Evolutionary conservation across 92 coral and sea anemone genomes (phyloP), one percentile per base, ranked within the genome.

Genomic region (Phenganax subtilis): DNA sequence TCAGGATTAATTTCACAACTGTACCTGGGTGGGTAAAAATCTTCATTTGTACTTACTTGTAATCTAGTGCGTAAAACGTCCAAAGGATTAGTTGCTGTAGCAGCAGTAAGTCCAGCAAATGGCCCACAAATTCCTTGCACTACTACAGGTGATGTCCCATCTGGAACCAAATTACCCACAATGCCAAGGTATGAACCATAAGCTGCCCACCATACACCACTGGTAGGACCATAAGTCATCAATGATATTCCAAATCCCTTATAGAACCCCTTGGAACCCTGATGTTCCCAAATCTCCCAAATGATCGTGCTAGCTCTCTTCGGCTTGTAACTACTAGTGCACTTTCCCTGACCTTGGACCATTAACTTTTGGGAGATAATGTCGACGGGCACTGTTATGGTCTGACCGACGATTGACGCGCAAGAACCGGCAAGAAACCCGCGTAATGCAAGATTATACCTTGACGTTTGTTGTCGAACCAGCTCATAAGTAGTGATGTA

Each of bases 151-250:
- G 89, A 84, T 58, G 98, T 94, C n/a, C 98, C 98, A 67, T 90
- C 72, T 9, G 90, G 89, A 59, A 92, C 97, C 51, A 90, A n/a
- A 80, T 55, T 89, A n/a, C 98, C 93, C 58, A 94, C 85, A 57
- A 91, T 51, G 53, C 89, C 91, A 30, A 97, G 92, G 82, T 94
- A 94, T 5, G 82, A 64, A 14, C 97, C 93, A 85, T 94, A 94
- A 0, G 97, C 74, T 7, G 94, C 87, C 98, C 98, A 94, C 98
- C 98, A 94, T 57, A 92, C 89, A 17, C 97, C 98, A 82, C 98
- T 94, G 17, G 92, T 92, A 0, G 98, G 98, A 20, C 90, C 98
- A 85, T 94, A 94, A 25, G 98, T 94, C 82, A 92, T 88, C 15
- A 94, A 80, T 9, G 98, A 94, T 11, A 91, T 89, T 76, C 89